These are phyloP conservation scores for Poecile atricapillus DNA, from an alignment of 2,113 vertebrate species.

Conservation along the genomic window DNA sequence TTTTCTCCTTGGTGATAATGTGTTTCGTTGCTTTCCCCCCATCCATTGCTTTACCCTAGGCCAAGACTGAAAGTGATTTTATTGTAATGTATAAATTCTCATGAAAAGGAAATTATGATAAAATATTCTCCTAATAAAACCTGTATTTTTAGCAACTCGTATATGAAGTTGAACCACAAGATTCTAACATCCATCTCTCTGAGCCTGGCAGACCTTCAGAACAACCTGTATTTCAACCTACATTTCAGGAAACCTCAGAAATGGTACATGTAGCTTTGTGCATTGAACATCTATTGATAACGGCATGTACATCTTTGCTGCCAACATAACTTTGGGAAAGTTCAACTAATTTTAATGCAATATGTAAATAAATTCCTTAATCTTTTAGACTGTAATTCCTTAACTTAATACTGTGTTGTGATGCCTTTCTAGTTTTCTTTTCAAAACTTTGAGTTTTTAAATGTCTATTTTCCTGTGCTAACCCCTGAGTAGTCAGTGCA, in stretches of 20 bases:
- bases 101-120: not conserved
- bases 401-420: not conserved
- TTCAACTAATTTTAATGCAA: not conserved
- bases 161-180: not conserved
- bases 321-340: not conserved
- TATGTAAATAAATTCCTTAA: not conserved
- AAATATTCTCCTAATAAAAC: not conserved
- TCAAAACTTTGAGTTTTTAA: not conserved
- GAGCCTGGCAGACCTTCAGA: constrained; percentile 2
- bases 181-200: not conserved
- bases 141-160: constrained; percentile 53
- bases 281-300: not conserved
- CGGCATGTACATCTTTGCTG: not conserved
- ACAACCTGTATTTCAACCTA: not conserved
- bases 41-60: not conserved
- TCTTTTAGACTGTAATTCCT: not conserved
- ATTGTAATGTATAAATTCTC: not conserved
- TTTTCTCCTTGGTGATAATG: not conserved
- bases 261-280: not conserved
- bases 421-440: not conserved
- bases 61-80: not conserved
- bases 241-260: not conserved
- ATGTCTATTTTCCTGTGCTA: not conserved
- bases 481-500: not conserved
- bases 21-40: not conserved